Base-by-base conservation (phyloP, 2,113 vertebrate genomes). In the Phalacrocorax brasilianus region DNA sequence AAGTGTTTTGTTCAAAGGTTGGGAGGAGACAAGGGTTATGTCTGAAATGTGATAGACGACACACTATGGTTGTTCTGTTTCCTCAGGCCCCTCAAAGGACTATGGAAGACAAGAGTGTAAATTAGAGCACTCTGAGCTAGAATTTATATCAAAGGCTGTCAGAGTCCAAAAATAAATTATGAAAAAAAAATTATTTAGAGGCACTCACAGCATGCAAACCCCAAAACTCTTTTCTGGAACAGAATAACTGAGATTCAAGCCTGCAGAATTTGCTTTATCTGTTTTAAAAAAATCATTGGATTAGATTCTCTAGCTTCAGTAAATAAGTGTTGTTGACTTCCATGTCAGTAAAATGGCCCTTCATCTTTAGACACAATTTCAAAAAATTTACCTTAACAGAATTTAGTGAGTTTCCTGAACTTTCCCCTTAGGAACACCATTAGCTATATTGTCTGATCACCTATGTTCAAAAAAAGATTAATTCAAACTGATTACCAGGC, bases 221-320 rank as follows among this genome's bases (percentile, higher is more conserved):
- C 21, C 28, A 22, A 62, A 88, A 70, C 4, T 58, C 16, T 91
- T 32, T 58, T 58, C 67, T 74, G 50, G 38, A 84, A 40, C 14
- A 58, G 12, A 35, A 14, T 61, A 85, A 85, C 2, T 32, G 40
- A 58, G 23, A 88, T 53, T 70, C 44, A 35, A 93, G n/a, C 5
- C 17, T 28, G 15, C 6, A 80, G 20, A 93, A 83, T 78, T 77
- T 89, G 22, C 11, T 65, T 56, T 56, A 18, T 59, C 40, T 30
- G 1, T 42, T 61, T 59, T 26, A 23, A 78, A 27, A 27, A 3
- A 5, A 0, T 4, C 5, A 30, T 0, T 56, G 67, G 3, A 58
- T 47, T 61, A 72, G 14, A 30, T 71, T 42, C 20, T 15, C 15
- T 14, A 33, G 33, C 42, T 68, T 40, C 63, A 75, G 27, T 40